Conservation (phyloP, 1,140 invertebrate genomes). For the Nebria ingens region DNA sequence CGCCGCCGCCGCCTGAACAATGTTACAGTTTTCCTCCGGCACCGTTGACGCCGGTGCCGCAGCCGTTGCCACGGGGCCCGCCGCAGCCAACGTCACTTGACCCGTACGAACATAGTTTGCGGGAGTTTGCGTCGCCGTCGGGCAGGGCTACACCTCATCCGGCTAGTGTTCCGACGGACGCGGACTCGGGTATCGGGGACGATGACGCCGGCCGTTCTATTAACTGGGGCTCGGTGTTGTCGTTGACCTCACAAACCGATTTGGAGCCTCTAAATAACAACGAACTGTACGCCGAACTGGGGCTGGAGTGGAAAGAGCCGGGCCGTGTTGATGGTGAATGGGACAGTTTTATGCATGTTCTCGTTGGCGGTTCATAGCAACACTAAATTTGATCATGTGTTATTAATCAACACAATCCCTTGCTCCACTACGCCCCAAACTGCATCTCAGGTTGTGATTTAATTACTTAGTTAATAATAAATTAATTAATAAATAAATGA, state of each 20-base stretch:
- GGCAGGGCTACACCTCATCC: slow-evolving; percentile 54
- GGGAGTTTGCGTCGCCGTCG: slow-evolving; percentile 36
- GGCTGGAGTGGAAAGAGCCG: slow-evolving; percentile 31
- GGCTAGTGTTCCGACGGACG: slow-evolving; percentile 39
- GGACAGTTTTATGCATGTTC: slow-evolving; percentile 34
- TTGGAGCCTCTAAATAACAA: slow-evolving; percentile 74
- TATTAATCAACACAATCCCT: slow-evolving; percentile 15
- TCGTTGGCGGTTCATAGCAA: slow-evolving; percentile 34
- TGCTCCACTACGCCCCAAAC: not conserved
- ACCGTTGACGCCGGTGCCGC: not conserved
- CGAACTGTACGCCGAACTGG: slow-evolving; percentile 47
- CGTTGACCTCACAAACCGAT: slow-evolving; percentile 71
- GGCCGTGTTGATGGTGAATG: slow-evolving; percentile 21
- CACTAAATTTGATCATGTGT: slow-evolving; percentile 15
- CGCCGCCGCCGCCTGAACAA: slow-evolving; percentile 28
- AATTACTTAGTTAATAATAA: slow-evolving; percentile 20
- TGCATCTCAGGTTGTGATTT: slow-evolving; percentile 34
- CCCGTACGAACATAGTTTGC: slow-evolving; percentile 39
- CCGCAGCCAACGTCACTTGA: slow-evolving; percentile 29
- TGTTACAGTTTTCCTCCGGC: slow-evolving; percentile 20
- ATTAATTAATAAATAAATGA: slow-evolving; percentile 9
- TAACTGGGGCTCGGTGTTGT: slow-evolving; percentile 84
- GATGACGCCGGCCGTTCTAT: slow-evolving; percentile 65
- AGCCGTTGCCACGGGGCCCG: slow-evolving; percentile 26
- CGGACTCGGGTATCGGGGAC: slow-evolving; percentile 66